Evolutionary conservation across 2,113 vertebrate species (phyloP).

Genomic region (Noturus placidus): DNA sequence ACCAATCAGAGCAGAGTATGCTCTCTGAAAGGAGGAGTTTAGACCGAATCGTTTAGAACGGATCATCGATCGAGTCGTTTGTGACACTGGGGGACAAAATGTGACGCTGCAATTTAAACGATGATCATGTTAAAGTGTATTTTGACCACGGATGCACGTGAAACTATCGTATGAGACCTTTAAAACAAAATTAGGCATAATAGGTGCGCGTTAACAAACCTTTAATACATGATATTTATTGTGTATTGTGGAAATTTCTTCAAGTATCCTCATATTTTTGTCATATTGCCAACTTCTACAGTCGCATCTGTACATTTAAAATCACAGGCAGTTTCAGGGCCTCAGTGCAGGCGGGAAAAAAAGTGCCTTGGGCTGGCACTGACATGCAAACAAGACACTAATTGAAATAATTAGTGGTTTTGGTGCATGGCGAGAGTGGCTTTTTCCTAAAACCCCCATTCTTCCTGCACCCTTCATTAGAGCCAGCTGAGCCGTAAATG

Average conservation of each 20-base stretch:
- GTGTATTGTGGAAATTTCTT: background rate
- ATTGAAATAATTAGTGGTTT: slow-evolving; percentile 71
- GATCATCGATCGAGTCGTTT: too few species aligned
- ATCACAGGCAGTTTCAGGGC: background rate
- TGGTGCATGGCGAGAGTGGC: slow-evolving; percentile 51
- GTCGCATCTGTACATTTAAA: background rate
- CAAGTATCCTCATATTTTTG: background rate
- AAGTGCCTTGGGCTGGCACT: slow-evolving; percentile 54
- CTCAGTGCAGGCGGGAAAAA: background rate
- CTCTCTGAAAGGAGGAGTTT: too few species aligned
- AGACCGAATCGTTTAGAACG: too few species aligned
- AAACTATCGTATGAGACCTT: too few species aligned
- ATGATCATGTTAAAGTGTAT: too few species aligned
- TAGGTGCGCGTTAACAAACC: background rate
- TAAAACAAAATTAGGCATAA: too few species aligned
- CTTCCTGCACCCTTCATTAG: slow-evolving; percentile 59
- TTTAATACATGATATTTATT: background rate
- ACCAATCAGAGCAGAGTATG: too few species aligned
- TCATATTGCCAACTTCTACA: too few species aligned
- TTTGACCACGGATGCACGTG: too few species aligned
- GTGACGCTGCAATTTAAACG: too few species aligned
- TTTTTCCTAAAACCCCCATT: slow-evolving; percentile 34
- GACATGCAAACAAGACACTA: slow-evolving; percentile 62
- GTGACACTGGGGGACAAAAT: too few species aligned
- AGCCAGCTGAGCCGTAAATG: slow-evolving; percentile 56